Evolutionary conservation across 2,888 invertebrate genomes (phyloP), one percentile per base, ranked within the genome.

Genomic region (Chalcosyrphus nemorum): DNA sequence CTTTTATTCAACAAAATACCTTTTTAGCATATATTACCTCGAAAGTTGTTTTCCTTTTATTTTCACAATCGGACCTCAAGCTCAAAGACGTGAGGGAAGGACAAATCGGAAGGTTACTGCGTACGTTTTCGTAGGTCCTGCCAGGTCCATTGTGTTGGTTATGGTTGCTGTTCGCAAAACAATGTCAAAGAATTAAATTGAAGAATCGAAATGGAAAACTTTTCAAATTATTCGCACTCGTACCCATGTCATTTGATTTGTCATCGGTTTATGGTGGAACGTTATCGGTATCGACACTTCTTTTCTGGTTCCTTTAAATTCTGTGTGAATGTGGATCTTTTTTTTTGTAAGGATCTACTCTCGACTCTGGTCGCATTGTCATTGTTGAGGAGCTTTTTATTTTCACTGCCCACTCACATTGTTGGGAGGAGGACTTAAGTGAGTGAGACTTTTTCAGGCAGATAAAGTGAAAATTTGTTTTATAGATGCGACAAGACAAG

Each of bases 381-480:
- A 63, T 29, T 63, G 29, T 52, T 66, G 2, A 27, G n/a, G 17
- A 15, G 13, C 43, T 41, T 41, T 41, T 41, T 7, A 13, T 41
- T 41, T 11, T 32, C 7, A 2, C 1, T 15, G 17, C 52, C 24
- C 24, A 21, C 21, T 21, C 32, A 29, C 29, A 54, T n/a, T 71
- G 47, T n/a, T n/a, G n/a, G n/a, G n/a, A n/a, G n/a, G n/a, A n/a
- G 47, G 32, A 24, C 27, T n/a, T 54, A 27, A 52, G 38, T 52
- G 24, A 17, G 13, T n/a, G 2, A 9, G 56, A 43, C 61, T 52
- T 11, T 27, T 43, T 32, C 52, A 11, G 19, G 35, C 43, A 21
- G 63, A 45, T 74, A 35, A 63, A 54, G 15, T 54, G 72, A 45
- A 52, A 47, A 65, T 74, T 74, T 74, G 54, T 45, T 65, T 65